These are phyloP conservation scores for Procambarus virginalis DNA, from an alignment of 1,140 invertebrate species.

Conservation along the genomic window DNA sequence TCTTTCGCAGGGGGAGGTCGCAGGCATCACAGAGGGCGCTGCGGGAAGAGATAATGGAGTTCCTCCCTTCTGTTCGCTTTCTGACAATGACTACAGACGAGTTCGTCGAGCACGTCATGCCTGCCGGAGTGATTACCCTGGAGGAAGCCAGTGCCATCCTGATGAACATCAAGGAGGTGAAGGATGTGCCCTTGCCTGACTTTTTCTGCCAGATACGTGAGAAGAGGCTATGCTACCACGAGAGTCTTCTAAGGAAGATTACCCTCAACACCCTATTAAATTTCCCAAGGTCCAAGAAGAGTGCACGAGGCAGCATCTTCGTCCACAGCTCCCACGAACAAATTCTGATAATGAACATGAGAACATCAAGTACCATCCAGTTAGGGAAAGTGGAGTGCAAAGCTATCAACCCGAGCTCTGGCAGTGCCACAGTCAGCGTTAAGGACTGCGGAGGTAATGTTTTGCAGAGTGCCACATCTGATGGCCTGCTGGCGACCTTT, in stretches of 20 bases:
- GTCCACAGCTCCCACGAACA: slow-evolving; percentile 51
- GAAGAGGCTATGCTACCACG: slow-evolving; percentile 30
- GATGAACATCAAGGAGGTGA: slow-evolving; percentile 12
- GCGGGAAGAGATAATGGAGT: slow-evolving; percentile 10
- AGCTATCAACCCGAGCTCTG: slow-evolving; percentile 39
- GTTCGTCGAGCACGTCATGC: slow-evolving; percentile 40
- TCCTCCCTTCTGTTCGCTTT: slow-evolving; percentile 28
- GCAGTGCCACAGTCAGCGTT: slow-evolving; percentile 23
- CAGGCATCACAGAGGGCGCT: not conserved
- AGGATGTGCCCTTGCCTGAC: slow-evolving; percentile 25
- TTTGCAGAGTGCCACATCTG: slow-evolving; percentile 18
- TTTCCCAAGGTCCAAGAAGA: slow-evolving; percentile 26
- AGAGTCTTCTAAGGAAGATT: slow-evolving; percentile 35
- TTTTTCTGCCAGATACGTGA: slow-evolving; percentile 42
- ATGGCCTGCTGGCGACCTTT: slow-evolving; percentile 34
- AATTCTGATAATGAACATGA: slow-evolving; percentile 46
- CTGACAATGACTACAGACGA: slow-evolving; percentile 26
- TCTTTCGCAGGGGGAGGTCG: slow-evolving; percentile 24
- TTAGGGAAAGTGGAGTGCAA: slow-evolving; percentile 41
- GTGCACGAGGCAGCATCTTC: slow-evolving; percentile 47
- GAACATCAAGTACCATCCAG: slow-evolving; percentile 19
- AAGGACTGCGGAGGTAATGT: slow-evolving; percentile 42
- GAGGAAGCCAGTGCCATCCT: slow-evolving; percentile 18
- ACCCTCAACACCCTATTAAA: not conserved
- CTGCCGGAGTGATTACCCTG: not conserved